Conservation (phyloP, 2,888 invertebrate species). For the Melinaea marsaeus region DNA sequence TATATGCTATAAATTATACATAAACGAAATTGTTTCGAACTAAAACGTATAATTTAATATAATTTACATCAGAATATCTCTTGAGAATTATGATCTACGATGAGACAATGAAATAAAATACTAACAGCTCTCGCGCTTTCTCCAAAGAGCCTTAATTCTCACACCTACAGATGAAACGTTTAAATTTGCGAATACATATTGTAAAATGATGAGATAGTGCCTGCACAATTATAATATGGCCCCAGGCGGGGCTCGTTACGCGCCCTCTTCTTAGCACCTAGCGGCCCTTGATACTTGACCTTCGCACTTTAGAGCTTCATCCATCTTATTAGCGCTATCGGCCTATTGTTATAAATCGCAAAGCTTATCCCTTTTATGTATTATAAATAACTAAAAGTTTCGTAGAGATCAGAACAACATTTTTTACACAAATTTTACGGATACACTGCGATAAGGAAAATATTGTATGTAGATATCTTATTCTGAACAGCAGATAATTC, state of each 20-base stretch:
- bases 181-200: constrained; percentile 25
- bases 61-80: neutral
- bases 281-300: constrained; percentile 35
- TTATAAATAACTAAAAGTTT: too few species aligned
- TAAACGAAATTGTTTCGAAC: too few species aligned
- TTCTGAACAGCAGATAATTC: too few species aligned
- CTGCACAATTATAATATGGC: constrained; percentile 60
- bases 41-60: neutral
- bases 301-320: constrained; percentile 18
- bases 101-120: constrained; percentile 18
- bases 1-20: neutral
- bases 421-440: too few species aligned
- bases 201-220: constrained; percentile 32
- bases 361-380: neutral
- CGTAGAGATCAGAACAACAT: too few species aligned
- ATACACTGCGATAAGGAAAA: too few species aligned
- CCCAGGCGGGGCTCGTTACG: constrained; percentile 53
- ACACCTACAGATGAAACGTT: constrained; percentile 28
- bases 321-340: constrained; percentile 31
- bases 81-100: neutral
- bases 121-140: constrained; percentile 19
- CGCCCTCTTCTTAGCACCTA: constrained; percentile 38
- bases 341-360: constrained; percentile 7
- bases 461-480: too few species aligned
- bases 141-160: constrained; percentile 27